Evolutionary conservation across 1,140 invertebrate genomes (phyloP).

Genomic region (honey bee (Apis mellifera)): Amel_HAv3.1 CM009931.2:15044501-15045000

Average conservation of each 20-base stretch:
- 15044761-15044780: not conserved
- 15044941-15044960: conserved; percentile 41
- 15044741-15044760: conserved; percentile 1
- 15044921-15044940: conserved; percentile 7
- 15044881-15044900: conserved; percentile 52
- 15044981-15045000: conserved; percentile 60
- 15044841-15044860: not conserved
- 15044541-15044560: conserved; percentile 9
- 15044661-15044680: conserved; percentile 39
- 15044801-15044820: too few species aligned
- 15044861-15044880: conserved; percentile 23
- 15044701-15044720: not conserved
- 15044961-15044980: conserved; percentile 54
- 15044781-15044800: not conserved
- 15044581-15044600: not conserved
- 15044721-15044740: not conserved
- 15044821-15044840: conserved; percentile 4
- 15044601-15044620: not conserved
- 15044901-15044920: conserved; percentile 26
- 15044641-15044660: conserved; percentile 11
- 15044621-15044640: not conserved
- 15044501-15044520: conserved; percentile 16
- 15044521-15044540: conserved; percentile 18
- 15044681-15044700: not conserved
- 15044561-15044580: too few species aligned